Evolutionary conservation across 1,140 invertebrate species (phyloP).

Genomic region (Cyclargus thomasi): DNA sequence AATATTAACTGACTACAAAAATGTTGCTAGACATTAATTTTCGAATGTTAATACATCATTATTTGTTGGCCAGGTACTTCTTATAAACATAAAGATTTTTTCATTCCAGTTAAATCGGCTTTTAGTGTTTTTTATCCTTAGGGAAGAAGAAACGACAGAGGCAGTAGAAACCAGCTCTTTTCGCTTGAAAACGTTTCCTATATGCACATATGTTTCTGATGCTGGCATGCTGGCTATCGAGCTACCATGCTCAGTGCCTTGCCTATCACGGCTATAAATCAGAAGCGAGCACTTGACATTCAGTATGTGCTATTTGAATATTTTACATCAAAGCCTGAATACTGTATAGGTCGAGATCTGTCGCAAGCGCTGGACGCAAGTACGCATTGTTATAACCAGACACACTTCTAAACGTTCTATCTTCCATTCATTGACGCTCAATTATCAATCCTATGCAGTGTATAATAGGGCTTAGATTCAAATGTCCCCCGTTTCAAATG

Average conservation of each 20-base stretch:
- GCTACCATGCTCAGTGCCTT: background rate
- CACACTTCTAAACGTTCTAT: constrained; percentile 19
- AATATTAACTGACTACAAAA: background rate
- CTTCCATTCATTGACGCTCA: constrained; percentile 6
- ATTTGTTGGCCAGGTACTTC: background rate
- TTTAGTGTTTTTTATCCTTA: too few relatives aligned
- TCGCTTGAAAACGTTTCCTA: too few relatives aligned
- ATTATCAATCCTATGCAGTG: constrained; percentile 14
- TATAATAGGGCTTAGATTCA: constrained; percentile 14
- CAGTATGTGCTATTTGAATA: constrained; percentile 1
- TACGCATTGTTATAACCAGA: constrained; percentile 30
- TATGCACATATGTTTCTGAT: too few relatives aligned
- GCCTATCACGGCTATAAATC: background rate
- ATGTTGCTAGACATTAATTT: background rate
- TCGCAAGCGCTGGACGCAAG: constrained; percentile 28
- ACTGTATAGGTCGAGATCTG: constrained; percentile 21
- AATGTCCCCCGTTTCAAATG: background rate
- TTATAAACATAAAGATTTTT: too few relatives aligned
- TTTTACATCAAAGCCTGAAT: constrained; percentile 2
- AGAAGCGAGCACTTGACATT: background rate
- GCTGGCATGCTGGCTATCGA: background rate
- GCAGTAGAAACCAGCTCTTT: too few relatives aligned
- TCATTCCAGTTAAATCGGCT: too few relatives aligned
- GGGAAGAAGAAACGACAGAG: too few relatives aligned
- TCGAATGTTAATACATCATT: too few relatives aligned